Evolutionary conservation across 1,140 invertebrate genomes (phyloP), one percentile per base, ranked within the genome.

Genomic region (Olivierus martensii): DNA sequence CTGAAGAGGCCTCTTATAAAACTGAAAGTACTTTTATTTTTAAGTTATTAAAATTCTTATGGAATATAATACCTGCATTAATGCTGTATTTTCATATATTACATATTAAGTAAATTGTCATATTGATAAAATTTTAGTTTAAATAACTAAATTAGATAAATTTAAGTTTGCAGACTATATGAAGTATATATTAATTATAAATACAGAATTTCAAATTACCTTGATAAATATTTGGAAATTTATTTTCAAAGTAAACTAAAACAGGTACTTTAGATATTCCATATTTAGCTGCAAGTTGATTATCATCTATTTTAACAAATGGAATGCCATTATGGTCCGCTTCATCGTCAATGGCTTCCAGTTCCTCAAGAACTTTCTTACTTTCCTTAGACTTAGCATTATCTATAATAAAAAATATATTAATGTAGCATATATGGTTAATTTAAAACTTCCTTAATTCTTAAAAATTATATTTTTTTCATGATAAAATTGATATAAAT

Each of bases 321-420:
- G 52, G 19, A n/a, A 65, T 65, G 37, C 84, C 84, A 51, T 90
- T 70, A 56, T 80, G 72, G 69, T 93, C 88, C 69, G 87, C 90
- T 71, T 93, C 88, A 68, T 93, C 89, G 63, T 93, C 89, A 66
- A 93, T 93, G 65, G 90, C 91, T 73, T 94, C 70, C 22, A 71
- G 52, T 46, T 69, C 64, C 45, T 59, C 50, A 28, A 71, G 53
- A 17, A 66, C 59, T 46, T 60, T 48, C 10, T 59, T 41, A 9
- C 56, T 66, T 19, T 63, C 57, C 36, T 57, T 60, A 19, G 63
- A 60, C 12, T 69, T 61, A 11, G 55, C 55, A 49, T 70, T 67
- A 56, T 71, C 69, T 63, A 46, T n/a, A n/a, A n/a, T n/a, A n/a
- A n/a, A 19, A 49, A 64, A 22, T 28, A 28, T 28, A 28, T 28